Evolutionary conservation across 1,140 invertebrate species (phyloP).

Genomic region (Apis laboriosa): DNA sequence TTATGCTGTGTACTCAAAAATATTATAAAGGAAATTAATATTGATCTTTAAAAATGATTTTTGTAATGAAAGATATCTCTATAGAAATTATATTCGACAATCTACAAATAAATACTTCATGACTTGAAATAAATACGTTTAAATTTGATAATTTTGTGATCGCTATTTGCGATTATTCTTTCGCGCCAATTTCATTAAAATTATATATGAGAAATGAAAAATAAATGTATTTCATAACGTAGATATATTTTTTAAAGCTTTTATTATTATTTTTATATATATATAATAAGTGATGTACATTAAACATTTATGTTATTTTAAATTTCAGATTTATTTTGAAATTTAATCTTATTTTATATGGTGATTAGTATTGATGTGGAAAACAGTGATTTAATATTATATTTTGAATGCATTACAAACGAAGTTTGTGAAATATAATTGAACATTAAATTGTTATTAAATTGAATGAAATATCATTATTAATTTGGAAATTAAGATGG

Average conservation of each 20-base stretch:
- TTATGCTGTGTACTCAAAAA: conserved; percentile 19
- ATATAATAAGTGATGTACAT: neutral
- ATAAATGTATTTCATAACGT: neutral
- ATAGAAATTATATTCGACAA: neutral
- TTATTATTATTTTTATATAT: neutral
- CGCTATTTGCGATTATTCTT: neutral
- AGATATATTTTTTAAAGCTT: too few relatives aligned
- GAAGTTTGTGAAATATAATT: neutral
- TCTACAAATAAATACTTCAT: neutral
- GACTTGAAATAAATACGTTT: neutral
- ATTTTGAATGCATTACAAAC: neutral
- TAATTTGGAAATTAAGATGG: neutral
- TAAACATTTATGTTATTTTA: neutral
- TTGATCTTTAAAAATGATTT: neutral
- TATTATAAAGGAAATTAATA: neutral
- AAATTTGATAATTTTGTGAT: neutral
- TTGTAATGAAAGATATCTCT: neutral
- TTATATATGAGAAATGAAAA: neutral
- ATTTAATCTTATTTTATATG: neutral
- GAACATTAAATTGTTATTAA: neutral
- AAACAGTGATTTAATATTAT: neutral
- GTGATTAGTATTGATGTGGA: neutral
- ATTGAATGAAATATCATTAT: neutral
- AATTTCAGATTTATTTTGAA: neutral
- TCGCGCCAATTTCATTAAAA: neutral